A percentile compares a stretch with the other conserved stretches of the same genome.
Evolutionary conservation across 1,140 invertebrate genomes (phyloP).

Genomic region (Zaprionus africanus): DNA sequence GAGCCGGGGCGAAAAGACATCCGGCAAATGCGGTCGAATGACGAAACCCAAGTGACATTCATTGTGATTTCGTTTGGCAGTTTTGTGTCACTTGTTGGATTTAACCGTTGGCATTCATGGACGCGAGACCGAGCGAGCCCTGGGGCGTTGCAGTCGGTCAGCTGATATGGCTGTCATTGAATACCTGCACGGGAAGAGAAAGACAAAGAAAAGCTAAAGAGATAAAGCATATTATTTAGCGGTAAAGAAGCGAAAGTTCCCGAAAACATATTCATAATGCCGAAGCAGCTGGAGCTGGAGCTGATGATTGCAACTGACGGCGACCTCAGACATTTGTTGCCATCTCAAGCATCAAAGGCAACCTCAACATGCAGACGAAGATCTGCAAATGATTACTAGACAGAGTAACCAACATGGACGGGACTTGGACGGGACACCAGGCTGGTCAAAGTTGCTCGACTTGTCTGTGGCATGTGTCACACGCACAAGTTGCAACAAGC

Average conservation of each 20-base stretch:
- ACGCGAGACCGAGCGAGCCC: neutral
- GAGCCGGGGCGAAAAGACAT: constrained; percentile 31
- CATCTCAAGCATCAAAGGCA: neutral
- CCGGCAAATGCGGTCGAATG: constrained; percentile 57
- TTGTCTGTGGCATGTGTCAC: constrained; percentile 59
- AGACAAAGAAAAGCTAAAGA: neutral
- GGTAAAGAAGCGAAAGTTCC: neutral
- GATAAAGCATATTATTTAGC: neutral
- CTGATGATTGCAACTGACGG: too few relatives aligned
- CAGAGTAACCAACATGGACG: neutral
- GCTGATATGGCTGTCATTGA: constrained; percentile 5
- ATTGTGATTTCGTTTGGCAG: constrained; percentile 80
- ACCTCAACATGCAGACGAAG: neutral
- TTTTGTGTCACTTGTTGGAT: constrained; percentile 80
- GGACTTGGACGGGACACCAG: too few relatives aligned
- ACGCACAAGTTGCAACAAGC: constrained; percentile 62
- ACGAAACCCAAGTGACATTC: constrained; percentile 80
- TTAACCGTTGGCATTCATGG: constrained; percentile 58
- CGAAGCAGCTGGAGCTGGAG: neutral
- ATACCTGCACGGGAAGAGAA: neutral
- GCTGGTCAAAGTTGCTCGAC: neutral
- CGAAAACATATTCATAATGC: neutral
- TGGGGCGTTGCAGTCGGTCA: constrained; percentile 8
- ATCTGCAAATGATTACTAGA: neutral
- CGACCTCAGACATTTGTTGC: neutral